These are phyloP conservation scores for Scaptodrosophila lebanonensis DNA, from an alignment of 1,140 invertebrate species.

Conservation along the genomic window DNA sequence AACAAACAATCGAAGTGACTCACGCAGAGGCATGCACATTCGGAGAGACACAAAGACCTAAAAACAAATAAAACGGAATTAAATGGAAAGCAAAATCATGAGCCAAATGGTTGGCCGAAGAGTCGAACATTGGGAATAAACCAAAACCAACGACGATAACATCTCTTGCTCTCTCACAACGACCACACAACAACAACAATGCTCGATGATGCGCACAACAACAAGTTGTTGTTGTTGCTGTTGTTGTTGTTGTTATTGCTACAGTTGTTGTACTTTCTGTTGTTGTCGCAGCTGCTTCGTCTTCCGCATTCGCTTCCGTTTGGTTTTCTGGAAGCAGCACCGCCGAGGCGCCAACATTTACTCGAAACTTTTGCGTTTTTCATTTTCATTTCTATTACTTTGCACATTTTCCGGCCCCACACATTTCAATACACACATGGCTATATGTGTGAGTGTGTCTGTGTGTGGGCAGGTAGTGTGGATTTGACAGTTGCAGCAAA, in stretches of 20 bases:
- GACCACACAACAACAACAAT: too few relatives aligned
- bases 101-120: too few relatives aligned
- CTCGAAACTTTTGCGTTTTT: constrained; percentile 2
- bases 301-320: constrained; percentile 66
- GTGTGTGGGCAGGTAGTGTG: too few relatives aligned
- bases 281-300: constrained; percentile 14
- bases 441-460: constrained; percentile 11
- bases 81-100: constrained; percentile 28
- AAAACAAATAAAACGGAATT: constrained; percentile 28
- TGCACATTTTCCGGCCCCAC: constrained; percentile 41
- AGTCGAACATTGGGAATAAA: too few relatives aligned
- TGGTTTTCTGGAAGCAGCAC: constrained; percentile 26
- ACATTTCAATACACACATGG: background rate
- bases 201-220: too few relatives aligned
- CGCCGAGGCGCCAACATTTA: too few relatives aligned
- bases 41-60: constrained; percentile 37
- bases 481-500: constrained; percentile 21
- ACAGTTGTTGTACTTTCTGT: too few relatives aligned
- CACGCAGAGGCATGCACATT: constrained; percentile 28
- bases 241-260: constrained; percentile 2
- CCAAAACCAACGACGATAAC: too few relatives aligned
- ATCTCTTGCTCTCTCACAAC: too few relatives aligned
- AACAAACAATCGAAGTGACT: constrained; percentile 28
- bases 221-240: constrained; percentile 6
- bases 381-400: constrained; percentile 34